Evolutionary conservation across 1,140 invertebrate species (phyloP).

Genomic region (Neodiprion lecontei): DNA sequence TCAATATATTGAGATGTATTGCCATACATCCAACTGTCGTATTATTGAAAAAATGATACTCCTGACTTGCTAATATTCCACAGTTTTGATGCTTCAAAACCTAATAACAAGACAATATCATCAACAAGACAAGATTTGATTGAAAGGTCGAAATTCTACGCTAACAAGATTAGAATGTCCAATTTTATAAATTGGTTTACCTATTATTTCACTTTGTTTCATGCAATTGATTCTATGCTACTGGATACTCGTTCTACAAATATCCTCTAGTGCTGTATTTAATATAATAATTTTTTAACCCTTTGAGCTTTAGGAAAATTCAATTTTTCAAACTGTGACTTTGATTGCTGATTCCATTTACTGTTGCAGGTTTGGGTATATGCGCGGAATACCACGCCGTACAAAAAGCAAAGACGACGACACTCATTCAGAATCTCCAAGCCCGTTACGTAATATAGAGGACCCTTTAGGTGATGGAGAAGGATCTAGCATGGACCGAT

Average conservation of each 20-base stretch:
- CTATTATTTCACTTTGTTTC: no score
- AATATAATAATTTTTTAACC: conserved; percentile 11
- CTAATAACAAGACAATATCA: no score
- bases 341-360: background rate
- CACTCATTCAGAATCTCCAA: conserved; percentile 58
- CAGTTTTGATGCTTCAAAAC: no score
- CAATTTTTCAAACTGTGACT: conserved; percentile 21
- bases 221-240: no score
- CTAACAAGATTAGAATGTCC: no score
- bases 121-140: no score
- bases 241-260: background rate
- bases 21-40: no score
- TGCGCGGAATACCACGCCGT: conserved; percentile 53
- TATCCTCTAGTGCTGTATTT: background rate
- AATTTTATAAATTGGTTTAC: no score
- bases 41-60: no score
- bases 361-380: conserved; percentile 49
- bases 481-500: conserved; percentile 53
- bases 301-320: conserved; percentile 6
- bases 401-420: conserved; percentile 61
- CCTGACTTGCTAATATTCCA: no score
- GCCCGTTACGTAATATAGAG: conserved; percentile 54
- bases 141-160: no score
- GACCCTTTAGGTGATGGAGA: conserved; percentile 58
- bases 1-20: no score